Conservation (phyloP, 2,113 vertebrate genomes). For the Dasyprocta punctata region DNA sequence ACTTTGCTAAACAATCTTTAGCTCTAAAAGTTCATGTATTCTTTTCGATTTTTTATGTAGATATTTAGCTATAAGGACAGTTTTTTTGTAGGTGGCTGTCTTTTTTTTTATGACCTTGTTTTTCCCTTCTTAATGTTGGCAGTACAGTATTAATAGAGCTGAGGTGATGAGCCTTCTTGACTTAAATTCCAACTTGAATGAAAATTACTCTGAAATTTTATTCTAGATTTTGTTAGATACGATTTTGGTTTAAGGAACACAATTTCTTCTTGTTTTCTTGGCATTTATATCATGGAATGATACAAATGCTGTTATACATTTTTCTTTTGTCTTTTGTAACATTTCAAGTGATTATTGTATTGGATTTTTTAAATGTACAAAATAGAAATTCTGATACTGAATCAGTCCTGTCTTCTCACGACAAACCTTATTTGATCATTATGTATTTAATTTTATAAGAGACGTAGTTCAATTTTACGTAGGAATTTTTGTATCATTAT, state of each 20-base stretch:
- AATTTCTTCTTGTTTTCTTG: background rate
- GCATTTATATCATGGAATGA: background rate
- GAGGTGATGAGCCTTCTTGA: background rate
- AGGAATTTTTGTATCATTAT: background rate
- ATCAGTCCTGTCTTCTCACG: background rate
- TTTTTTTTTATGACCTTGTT: background rate
- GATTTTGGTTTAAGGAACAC: background rate
- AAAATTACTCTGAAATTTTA: constrained; percentile 9
- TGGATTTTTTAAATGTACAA: background rate
- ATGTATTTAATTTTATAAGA: constrained; percentile 1
- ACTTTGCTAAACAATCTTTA: background rate
- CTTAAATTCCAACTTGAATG: background rate
- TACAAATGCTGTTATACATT: background rate
- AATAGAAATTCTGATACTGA: constrained; percentile 7
- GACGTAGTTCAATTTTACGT: background rate
- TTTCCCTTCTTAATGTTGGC: background rate
- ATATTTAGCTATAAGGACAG: background rate
- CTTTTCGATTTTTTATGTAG: background rate
- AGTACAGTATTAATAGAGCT: background rate
- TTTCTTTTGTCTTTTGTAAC: background rate
- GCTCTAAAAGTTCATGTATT: background rate
- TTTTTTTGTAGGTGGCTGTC: background rate
- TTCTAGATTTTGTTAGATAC: background rate
- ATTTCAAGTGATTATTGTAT: background rate
- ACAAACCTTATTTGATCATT: background rate